Base-by-base conservation (phyloP, 2,797 vertebrate species). In the Spinus pinus region DNA sequence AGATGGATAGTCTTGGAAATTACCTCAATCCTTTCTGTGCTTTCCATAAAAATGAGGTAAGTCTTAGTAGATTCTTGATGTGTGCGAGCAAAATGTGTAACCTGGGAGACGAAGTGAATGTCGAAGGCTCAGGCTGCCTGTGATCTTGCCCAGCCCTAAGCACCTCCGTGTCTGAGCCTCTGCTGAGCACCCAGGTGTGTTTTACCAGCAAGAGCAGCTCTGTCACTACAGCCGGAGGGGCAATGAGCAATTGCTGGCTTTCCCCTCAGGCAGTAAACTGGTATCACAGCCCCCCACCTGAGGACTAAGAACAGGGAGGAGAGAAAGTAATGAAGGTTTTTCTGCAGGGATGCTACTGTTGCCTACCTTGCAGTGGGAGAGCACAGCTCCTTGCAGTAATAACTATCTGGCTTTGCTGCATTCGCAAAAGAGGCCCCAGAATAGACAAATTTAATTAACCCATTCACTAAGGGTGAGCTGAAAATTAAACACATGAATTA, bases 41-140 rank as follows among this genome's bases (percentile, higher is more conserved):
- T 93, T 94, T 87, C 91, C 86, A 74, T 65, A 91, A 85, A 93
- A 94, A 69, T 88, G 93, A 94, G 61, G 75, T 92, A 95, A 95
- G 60, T 57, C 31, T 61, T 57, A 93, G 62, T 79, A 94, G 79
- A 78, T 58, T 65, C 53, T 12, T 78, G 79, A 85, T 62, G 75
- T 27, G 74, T 65, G 74, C 2, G 22, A 89, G 61, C 24, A 50
- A 54, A 93, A 82, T 18, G 53, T 50, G 72, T 44, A 74, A 74
- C 72, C 74, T 74, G 83, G 74, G 88, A 90, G 95, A 81, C 65
- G 2, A 83, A 54, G 4, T 35, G 35, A 31, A 58, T 46, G 50
- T 89, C 88, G 57, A 78, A 87, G 67, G 30, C 33, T 74, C 67
- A 41, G 67, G 57, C 84, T 69, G 92, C 50, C 75, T 94, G 92